Evolutionary conservation across 2,113 vertebrate species (phyloP).

Genomic region (Boulengeromyrus knoepffleri): DNA sequence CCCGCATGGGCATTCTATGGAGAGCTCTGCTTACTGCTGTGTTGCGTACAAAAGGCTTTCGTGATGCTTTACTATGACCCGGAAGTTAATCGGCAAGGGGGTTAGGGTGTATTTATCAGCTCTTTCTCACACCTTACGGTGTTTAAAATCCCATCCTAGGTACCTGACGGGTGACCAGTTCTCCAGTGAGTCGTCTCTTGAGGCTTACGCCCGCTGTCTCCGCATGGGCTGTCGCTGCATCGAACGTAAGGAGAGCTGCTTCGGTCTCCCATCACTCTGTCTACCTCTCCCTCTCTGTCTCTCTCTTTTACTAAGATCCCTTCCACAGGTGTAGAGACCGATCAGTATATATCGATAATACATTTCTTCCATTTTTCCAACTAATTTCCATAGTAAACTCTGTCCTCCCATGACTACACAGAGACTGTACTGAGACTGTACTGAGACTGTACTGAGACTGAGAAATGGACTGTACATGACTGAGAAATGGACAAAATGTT

Average conservation of each 20-base stretch:
- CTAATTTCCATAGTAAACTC: not conserved
- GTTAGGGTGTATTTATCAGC: not conserved
- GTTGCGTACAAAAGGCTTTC: not conserved
- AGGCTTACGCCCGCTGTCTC: conserved; percentile 75
- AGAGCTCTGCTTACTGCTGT: not conserved
- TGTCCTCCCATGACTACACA: not conserved
- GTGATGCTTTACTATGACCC: not conserved
- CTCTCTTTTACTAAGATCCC: not conserved
- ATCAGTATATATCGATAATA: not conserved
- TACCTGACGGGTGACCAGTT: conserved; percentile 83
- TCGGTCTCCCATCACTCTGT: not conserved
- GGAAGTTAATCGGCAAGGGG: not conserved
- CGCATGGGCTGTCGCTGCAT: conserved; percentile 82
- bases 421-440: too few species aligned
- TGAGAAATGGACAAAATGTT: not conserved
- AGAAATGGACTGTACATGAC: too few species aligned
- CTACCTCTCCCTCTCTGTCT: not conserved
- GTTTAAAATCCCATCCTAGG: conserved; percentile 38
- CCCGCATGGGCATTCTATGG: not conserved
- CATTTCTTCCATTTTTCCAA: not conserved
- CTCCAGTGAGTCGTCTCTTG: conserved; percentile 77
- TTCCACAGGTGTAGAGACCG: not conserved
- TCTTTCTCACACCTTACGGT: too few species aligned
- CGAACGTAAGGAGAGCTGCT: conserved; percentile 55
- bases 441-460: too few species aligned